Evolutionary conservation across 2,113 vertebrate genomes (phyloP).

Genomic region (Mus spicilegus): DNA sequence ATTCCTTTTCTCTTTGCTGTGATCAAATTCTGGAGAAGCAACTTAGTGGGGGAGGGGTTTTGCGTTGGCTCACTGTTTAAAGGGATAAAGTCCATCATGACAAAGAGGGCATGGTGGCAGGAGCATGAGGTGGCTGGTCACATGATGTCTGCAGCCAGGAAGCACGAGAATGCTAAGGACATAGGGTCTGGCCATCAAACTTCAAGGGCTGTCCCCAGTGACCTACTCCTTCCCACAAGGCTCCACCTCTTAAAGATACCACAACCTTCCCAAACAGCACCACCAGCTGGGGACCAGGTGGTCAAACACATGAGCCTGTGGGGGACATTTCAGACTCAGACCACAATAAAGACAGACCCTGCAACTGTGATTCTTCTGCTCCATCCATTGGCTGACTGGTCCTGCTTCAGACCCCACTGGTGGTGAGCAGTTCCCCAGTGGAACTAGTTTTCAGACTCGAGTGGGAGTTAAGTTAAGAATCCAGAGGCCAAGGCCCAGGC

Average conservation of each 20-base stretch:
- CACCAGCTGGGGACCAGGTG: not conserved
- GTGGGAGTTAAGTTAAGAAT: not conserved
- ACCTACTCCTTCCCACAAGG: not conserved
- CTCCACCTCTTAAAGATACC: not conserved
- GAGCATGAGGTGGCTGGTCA: not conserved
- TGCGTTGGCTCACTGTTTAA: not conserved
- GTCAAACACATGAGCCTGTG: not conserved
- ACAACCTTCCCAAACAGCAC: not conserved
- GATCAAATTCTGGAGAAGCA: not conserved
- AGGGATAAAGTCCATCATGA: not conserved
- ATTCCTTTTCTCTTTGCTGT: not conserved
- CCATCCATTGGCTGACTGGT: not conserved
- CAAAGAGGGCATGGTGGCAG: not conserved
- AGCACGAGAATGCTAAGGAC: not conserved
- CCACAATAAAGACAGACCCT: not conserved
- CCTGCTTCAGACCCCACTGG: not conserved
- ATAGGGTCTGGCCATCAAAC: not conserved
- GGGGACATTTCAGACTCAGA: not conserved
- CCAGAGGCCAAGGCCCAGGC: not conserved
- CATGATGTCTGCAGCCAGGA: not conserved
- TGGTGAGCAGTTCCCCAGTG: not conserved
- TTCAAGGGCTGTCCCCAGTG: not conserved
- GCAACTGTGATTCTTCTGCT: not conserved
- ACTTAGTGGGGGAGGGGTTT: not conserved
- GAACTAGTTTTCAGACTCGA: not conserved